Base-by-base conservation (phyloP, 2,888 invertebrate genomes). In the Phaonia tiefii region DNA sequence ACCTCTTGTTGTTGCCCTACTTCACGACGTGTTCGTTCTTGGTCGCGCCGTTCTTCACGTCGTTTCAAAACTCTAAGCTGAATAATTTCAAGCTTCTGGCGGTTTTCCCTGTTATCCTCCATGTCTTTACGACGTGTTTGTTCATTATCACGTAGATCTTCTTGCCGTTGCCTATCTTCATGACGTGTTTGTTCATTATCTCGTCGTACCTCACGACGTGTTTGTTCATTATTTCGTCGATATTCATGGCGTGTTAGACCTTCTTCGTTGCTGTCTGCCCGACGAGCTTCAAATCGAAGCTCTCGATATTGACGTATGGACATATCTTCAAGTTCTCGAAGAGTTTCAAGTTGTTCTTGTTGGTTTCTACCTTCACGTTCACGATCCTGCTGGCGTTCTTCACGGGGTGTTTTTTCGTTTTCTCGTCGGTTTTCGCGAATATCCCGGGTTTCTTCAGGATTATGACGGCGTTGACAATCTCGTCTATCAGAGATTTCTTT, bases 401-500 rank as follows among this genome's bases (percentile, higher is more conserved):
- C 10, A 46, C 20, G 26, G 5, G 51, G 51, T 26, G 31, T 5
- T 31, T 17, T n/a, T 39, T 13, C 11, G 3, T 4, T 7, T 22
- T 65, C 51, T 15, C 15, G n/a, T 1, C 39, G 63, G 11, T 66
- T 65, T 25, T 66, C 54, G 0, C 49, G 69, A 7, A 42, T 17
- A n/a, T 77, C 69, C 3, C 31, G 2, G 20, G 20, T 44, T 31
- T 46, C 46, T 3, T 0, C 22, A 25, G 13, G 1, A 11, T 22
- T 56, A 54, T 17, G 54, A 42, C 20, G 65, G 37, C 1, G 70
- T 1, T 17, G 15, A 13, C 58, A 15, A 42, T 3, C 2, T 37
- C 79, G 75, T 17, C 42, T 42, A 11, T 1, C n/a, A 10, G 7
- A 51, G 31, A 73, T 2, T 15, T 15, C 46, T 17, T 4, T 73